A percentile compares a stretch with the other conserved stretches of the same genome.
Evolutionary conservation across 2,888 invertebrate genomes (phyloP).

Genomic region (Noctua pronuba): DNA sequence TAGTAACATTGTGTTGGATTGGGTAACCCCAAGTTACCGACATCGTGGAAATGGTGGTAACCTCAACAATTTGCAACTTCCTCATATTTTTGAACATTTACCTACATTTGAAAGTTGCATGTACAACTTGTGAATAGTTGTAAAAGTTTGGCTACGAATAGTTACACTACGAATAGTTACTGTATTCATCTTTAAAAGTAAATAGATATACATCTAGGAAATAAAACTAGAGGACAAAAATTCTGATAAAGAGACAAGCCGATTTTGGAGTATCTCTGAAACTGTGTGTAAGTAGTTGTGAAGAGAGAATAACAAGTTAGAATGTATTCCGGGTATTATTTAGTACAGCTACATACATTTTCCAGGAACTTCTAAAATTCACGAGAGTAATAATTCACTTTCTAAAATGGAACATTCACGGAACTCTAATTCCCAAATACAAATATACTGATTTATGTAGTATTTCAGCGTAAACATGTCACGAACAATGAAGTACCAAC

Average conservation of each 20-base stretch:
- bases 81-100: conserved; percentile 32
- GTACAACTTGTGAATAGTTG: conserved; percentile 40
- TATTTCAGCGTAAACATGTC: neutral
- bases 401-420: neutral
- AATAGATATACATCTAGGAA: neutral
- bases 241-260: neutral
- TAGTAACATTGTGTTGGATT: neutral
- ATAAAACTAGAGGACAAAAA: neutral
- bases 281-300: neutral
- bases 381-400: neutral
- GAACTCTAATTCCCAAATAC: neutral
- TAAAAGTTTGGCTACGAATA: conserved; percentile 24
- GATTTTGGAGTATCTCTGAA: neutral
- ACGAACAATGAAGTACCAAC: neutral
- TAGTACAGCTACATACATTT: neutral
- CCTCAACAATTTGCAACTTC: conserved; percentile 36
- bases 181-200: conserved; percentile 3
- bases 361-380: neutral
- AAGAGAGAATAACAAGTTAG: neutral
- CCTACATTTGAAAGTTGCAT: conserved; percentile 31
- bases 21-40: neutral
- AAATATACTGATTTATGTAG: neutral
- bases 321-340: neutral
- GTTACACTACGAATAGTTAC: neutral
- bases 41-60: conserved; percentile 12